Evolutionary conservation across 2,888 invertebrate genomes (phyloP), one percentile per base, ranked within the genome.

Genomic region (Dyspetes luteomarginatus): DNA sequence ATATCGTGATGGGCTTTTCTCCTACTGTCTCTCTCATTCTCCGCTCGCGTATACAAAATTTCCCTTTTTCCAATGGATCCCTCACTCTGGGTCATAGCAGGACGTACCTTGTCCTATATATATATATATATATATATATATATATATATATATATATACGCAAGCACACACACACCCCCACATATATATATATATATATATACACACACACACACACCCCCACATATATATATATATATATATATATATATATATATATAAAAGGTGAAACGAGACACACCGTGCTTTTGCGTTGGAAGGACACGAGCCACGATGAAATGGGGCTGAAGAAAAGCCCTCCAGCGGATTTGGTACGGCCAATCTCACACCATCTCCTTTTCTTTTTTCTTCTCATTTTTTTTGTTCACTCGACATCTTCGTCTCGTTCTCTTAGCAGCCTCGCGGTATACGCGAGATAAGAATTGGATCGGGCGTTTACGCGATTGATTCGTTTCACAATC

Each of bases 401-500:
- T 26, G 3, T n/a, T 41, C 30, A 19, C 15, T 58, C 55, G 26
- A 15, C 56, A 17, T 41, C 26, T 56, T 15, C 12, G 12, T 24
- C 55, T 19, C 26, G 55, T 26, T 19, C 24, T 43, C 15, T 28
- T 5, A 7, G 12, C n/a, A 45, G 45, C 45, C 52, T n/a, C 3
- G 22, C 67, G 7, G 24, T 30, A 48, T 17, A 62, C 41, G 24
- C 50, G 36, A 26, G n/a, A 52, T 22, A 50, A 24, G 17, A 62
- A 50, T 17, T 62, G 50, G 24, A 72, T 52, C 48, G 58, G 41
- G 72, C 52, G 30, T 71, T 19, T 50, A 50, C 15, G 12, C 36
- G 41, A 72, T 58, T 52, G 72, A 60, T 72, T 52, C 30, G 52
- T 72, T n/a, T 60, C 30, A 17, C 36, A 62, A 4, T 52, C 36